A percentile compares a stretch with the other conserved stretches of the same genome.
These are phyloP conservation scores for Papilio xuthus DNA, from an alignment of 1,140 invertebrate genomes.

Conservation along the genomic window DNA sequence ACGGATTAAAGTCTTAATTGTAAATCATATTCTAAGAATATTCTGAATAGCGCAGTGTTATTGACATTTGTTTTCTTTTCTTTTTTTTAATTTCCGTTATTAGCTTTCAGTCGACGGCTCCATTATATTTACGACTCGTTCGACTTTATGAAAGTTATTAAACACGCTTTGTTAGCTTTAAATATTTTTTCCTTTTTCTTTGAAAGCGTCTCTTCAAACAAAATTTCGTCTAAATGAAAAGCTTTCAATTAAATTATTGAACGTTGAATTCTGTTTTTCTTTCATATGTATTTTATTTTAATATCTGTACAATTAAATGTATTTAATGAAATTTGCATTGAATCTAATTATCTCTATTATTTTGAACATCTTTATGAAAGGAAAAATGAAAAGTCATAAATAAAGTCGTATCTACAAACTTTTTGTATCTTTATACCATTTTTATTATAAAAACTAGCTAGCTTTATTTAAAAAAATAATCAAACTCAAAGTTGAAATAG, in stretches of 20 bases:
- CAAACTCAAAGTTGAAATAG: not conserved
- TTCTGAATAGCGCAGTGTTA: not conserved
- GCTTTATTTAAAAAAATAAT: not conserved
- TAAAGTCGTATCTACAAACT: not conserved
- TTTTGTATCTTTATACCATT: no score
- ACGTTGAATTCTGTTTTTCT: constrained; percentile 5
- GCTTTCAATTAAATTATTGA: constrained; percentile 19
- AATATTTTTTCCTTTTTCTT: constrained; percentile 27
- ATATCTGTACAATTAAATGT: not conserved
- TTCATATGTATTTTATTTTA: not conserved
- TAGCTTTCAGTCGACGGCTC: constrained; percentile 31
- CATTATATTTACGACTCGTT: constrained; percentile 33
- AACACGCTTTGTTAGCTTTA: constrained; percentile 31
- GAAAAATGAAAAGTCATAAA: not conserved
- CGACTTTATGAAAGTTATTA: constrained; percentile 33
- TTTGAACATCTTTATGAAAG: not conserved
- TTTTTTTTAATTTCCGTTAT: constrained; percentile 33
- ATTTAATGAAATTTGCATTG: not conserved
- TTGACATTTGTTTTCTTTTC: constrained; percentile 27
- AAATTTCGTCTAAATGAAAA: constrained; percentile 30
- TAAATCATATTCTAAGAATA: not conserved
- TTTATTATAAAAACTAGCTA: no score
- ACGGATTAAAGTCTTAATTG: not conserved
- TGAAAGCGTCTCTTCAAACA: constrained; percentile 5
- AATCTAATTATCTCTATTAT: not conserved